Evolutionary conservation across 2,113 vertebrate species (phyloP).

Genomic region (Channa argus): DNA sequence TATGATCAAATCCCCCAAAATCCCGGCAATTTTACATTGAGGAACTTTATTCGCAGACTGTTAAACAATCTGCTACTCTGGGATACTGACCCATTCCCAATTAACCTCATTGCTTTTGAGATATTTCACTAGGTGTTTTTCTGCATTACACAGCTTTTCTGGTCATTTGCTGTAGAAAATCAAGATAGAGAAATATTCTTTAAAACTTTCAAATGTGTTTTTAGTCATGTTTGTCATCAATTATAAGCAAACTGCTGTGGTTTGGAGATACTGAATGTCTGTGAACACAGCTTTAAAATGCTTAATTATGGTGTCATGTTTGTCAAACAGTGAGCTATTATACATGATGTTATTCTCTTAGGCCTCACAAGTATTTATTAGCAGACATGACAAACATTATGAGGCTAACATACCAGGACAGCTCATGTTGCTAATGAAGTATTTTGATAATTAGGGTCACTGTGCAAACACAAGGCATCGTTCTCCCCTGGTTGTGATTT

Average conservation of each 20-base stretch:
- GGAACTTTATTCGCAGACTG: too few relatives aligned
- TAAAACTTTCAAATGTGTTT: neutral
- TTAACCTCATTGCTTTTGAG: too few relatives aligned
- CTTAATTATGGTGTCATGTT: slow-evolving; percentile 36
- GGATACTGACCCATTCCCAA: too few relatives aligned
- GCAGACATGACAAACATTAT: slow-evolving; percentile 33
- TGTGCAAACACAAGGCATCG: slow-evolving; percentile 80
- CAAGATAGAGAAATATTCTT: neutral
- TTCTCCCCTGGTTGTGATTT: slow-evolving; percentile 84
- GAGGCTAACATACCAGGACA: slow-evolving; percentile 60
- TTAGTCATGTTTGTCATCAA: neutral
- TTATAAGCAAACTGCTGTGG: neutral
- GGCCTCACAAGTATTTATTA: slow-evolving; percentile 27
- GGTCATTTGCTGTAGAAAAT: neutral
- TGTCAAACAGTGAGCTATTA: slow-evolving; percentile 37
- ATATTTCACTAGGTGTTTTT: too few relatives aligned
- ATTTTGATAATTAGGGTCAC: slow-evolving; percentile 87
- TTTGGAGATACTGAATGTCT: slow-evolving; percentile 21
- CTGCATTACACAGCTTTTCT: too few relatives aligned
- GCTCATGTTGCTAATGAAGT: slow-evolving; percentile 77
- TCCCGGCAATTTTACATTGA: too few relatives aligned
- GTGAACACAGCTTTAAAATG: slow-evolving; percentile 30
- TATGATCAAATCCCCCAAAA: too few relatives aligned
- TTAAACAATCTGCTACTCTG: too few relatives aligned
- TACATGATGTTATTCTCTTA: slow-evolving; percentile 34